Conservation (phyloP, 2,888 invertebrate species). For the Parapristionchus giblindavisi region DNA sequence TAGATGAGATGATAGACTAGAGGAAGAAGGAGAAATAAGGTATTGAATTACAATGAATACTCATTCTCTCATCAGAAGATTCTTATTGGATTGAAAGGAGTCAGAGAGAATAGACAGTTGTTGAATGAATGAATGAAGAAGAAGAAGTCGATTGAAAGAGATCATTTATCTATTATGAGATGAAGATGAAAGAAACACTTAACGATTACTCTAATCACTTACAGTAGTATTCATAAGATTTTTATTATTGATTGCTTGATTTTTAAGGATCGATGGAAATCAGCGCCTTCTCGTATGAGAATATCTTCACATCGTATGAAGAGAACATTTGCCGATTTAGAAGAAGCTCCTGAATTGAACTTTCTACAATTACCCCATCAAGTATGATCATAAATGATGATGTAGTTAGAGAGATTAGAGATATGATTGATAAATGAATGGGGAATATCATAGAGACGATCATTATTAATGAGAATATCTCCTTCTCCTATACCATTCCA, state of each 20-base stretch:
- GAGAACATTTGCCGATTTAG: conserved; percentile 65
- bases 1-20: background rate
- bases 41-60: background rate
- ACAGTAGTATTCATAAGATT: background rate
- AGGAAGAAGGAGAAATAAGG: background rate
- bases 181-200: background rate
- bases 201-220: background rate
- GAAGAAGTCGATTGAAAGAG: conserved; percentile 14
- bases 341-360: conserved; percentile 61
- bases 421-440: background rate
- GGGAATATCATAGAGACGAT: background rate
- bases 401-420: background rate
- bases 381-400: conserved; percentile 44
- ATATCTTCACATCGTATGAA: conserved; percentile 42
- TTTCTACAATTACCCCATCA: conserved; percentile 67
- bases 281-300: conserved; percentile 36
- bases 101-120: conserved; percentile 15
- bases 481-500: too few species aligned
- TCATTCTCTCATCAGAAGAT: background rate
- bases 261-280: conserved; percentile 32
- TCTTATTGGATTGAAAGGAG: background rate
- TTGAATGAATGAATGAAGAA: background rate
- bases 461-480: too few species aligned
- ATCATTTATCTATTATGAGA: background rate
- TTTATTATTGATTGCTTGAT: background rate